A percentile compares a stretch with the other conserved stretches of the same genome.
Evolutionary conservation across 1,140 invertebrate species (phyloP).

Genomic region (Phortica variegata): DNA sequence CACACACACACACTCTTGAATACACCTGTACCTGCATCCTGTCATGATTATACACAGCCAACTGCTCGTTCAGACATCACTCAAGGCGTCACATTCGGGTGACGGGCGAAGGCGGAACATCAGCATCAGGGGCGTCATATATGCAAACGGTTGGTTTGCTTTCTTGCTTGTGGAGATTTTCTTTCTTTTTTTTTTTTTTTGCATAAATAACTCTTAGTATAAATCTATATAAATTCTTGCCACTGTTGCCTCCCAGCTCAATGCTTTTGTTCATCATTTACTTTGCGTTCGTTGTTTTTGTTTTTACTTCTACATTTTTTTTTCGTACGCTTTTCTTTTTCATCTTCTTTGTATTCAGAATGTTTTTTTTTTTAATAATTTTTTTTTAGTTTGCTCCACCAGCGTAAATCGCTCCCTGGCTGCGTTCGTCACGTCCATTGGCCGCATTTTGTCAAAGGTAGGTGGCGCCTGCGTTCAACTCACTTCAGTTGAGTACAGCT

Average conservation of each 20-base stretch:
- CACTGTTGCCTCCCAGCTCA: no score
- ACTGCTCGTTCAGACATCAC: neutral
- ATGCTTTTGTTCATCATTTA: no score
- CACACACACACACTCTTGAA: constrained; percentile 4
- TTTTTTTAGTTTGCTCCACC: neutral
- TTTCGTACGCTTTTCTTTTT: constrained; percentile 15
- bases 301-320: constrained; percentile 2
- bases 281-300: constrained; percentile 3
- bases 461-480: neutral
- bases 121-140: no score
- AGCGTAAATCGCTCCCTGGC: neutral
- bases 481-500: no score
- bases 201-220: constrained; percentile 51
- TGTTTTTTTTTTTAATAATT: constrained; percentile 7
- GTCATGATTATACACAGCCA: neutral
- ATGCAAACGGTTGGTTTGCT: no score
- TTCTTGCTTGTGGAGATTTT: no score
- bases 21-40: neutral
- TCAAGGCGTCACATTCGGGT: constrained; percentile 5
- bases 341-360: constrained; percentile 9
- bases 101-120: no score
- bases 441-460: constrained; percentile 18
- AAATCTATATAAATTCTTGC: constrained; percentile 30
- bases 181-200: constrained; percentile 13
- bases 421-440: constrained; percentile 49